Evolutionary conservation across 2,888 invertebrate genomes (phyloP), one percentile per base, ranked within the genome.

Genomic region (Drosophila anceps): DNA sequence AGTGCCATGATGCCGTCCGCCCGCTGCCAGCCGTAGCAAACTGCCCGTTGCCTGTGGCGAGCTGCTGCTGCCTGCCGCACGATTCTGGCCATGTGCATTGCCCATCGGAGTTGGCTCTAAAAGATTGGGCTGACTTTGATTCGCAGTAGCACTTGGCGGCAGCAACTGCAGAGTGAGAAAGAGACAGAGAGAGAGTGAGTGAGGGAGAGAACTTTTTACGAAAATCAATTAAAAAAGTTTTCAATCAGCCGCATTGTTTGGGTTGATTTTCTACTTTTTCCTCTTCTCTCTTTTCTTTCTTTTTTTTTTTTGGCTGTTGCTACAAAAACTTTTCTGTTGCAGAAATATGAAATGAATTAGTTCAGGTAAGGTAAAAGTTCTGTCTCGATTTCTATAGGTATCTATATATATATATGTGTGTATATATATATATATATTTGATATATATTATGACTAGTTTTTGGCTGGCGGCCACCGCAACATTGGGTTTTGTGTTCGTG

Each of bases 151-250:
- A 66, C 66, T 66, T 53, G 69, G 12, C 18, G 58, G 57, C 8
- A 58, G 51, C 15, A 27, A 55, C 51, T 61, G 44, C 35, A 46
- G 10, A 33, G 9, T 18, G 15, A 29, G 12, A 39, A 33, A 39
- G 5, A 29, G 20, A 50, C 10, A 43, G 29, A 54, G 24, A 12
- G 39, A 4, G 18, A 6, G n/a, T 13, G 27, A 35, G 48, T 18
- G 58, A 33, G 10, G 1, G 4, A 18, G 41, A 67, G 65, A 84
- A 86, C 71, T 84, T 27, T 86, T 86, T 73, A 67, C 82, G 78
- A 89, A 90, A 91, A 91, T 91, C 88, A 91, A 91, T 91, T 91
- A 91, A 85, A 91, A 90, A 91, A 90, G 80, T 90, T 91, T 91
- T 83, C 84, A 89, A 90, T 90, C 90, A 86, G 87, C 71, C 81